Evolutionary conservation across 1,140 invertebrate species (phyloP).

Genomic region (Pissodes strobi): DNA sequence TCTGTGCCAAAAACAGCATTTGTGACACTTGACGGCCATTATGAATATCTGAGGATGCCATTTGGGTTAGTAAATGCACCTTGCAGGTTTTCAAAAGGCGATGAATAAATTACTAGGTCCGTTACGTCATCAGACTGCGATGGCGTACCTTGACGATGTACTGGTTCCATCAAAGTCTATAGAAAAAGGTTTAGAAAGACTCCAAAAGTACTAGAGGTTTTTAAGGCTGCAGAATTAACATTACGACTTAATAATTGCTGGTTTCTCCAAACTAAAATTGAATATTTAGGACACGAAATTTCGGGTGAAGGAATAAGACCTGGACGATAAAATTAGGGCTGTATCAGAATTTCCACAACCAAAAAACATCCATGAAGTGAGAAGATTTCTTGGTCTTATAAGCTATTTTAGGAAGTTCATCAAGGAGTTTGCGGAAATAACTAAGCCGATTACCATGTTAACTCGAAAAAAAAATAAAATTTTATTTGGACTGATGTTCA

Average conservation of each 20-base stretch:
- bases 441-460: too few species aligned
- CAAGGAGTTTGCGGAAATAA: not conserved
- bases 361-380: constrained; percentile 43
- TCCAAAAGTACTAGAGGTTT: not conserved
- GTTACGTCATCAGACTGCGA: too few species aligned
- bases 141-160: too few species aligned
- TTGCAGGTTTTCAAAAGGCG: not conserved
- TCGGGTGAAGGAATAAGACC: not conserved
- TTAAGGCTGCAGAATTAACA: not conserved
- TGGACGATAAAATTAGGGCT: not conserved
- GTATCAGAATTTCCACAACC: constrained; percentile 33
- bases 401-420: constrained; percentile 52
- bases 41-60: too few species aligned
- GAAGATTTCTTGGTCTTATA: constrained; percentile 49
- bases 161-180: too few species aligned
- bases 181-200: too few species aligned
- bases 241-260: not conserved
- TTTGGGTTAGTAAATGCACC: too few species aligned
- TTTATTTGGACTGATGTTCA: too few species aligned
- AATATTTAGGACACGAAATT: not conserved
- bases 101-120: too few species aligned
- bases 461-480: too few species aligned
- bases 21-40: not conserved
- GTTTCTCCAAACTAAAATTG: not conserved
- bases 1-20: too few species aligned